Conservation (phyloP, 2,888 invertebrate species). For the Chirona hameri region DNA sequence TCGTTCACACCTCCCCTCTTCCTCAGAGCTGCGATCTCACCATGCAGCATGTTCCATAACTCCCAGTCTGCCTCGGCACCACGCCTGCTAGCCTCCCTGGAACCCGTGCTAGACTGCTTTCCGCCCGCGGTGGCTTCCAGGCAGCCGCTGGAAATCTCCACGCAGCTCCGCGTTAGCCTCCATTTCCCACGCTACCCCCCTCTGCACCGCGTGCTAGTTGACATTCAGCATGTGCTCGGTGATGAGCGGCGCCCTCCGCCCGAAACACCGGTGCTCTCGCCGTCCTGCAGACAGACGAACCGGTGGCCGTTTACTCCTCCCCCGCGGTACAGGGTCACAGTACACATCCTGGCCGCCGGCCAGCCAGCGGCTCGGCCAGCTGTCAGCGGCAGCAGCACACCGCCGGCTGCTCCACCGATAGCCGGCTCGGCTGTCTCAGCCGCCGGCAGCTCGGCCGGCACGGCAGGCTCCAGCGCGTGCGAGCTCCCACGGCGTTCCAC, state of each 20-base stretch:
- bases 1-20: too few species aligned
- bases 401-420: too few species aligned
- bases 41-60: too few species aligned
- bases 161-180: too few species aligned
- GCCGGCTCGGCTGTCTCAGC: too few species aligned
- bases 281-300: constrained; percentile 26
- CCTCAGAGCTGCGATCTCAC: too few species aligned
- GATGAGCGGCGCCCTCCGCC: constrained; percentile 26
- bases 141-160: too few species aligned
- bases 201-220: neutral
- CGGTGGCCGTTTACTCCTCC: constrained; percentile 9
- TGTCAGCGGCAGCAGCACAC: constrained; percentile 11
- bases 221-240: constrained; percentile 8
- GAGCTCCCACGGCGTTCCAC: constrained; percentile 27
- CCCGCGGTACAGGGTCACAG: constrained; percentile 28
- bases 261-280: constrained; percentile 25
- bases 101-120: too few species aligned
- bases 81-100: too few species aligned
- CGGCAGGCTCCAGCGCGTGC: constrained; percentile 13
- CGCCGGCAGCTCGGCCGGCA: neutral
- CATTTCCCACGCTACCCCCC: too few species aligned
- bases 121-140: too few species aligned
- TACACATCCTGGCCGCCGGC: constrained; percentile 22
- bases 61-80: too few species aligned
- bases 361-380: constrained; percentile 8